Conservation (phyloP, 2,797 vertebrate species). For the Lepus oiostolus region DNA sequence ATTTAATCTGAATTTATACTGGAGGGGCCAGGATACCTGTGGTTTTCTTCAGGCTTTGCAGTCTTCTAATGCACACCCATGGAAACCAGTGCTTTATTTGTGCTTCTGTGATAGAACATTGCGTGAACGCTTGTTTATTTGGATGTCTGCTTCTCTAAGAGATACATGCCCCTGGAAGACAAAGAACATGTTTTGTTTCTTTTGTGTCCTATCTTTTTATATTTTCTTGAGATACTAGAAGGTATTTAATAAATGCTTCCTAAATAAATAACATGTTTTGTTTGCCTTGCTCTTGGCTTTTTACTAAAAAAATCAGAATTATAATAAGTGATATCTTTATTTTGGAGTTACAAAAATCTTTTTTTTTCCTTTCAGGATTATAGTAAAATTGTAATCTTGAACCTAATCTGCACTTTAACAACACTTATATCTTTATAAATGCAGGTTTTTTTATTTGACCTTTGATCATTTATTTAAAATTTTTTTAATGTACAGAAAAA, state of each 20-base stretch:
- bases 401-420: conserved; percentile 34
- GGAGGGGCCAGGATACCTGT: background rate
- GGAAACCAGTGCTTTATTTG: conserved; percentile 23
- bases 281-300: conserved; percentile 68
- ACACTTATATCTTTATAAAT: conserved; percentile 63
- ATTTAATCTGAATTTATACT: background rate
- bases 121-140: conserved; percentile 52
- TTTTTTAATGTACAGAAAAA: conserved; percentile 29
- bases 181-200: conserved; percentile 72
- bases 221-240: conserved; percentile 70
- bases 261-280: conserved; percentile 60
- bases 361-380: conserved; percentile 57
- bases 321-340: conserved; percentile 41
- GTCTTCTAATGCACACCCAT: background rate
- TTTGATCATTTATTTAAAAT: conserved; percentile 66
- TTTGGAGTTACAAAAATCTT: conserved; percentile 53
- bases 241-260: conserved; percentile 75
- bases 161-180: conserved; percentile 56
- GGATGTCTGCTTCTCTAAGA: conserved; percentile 72
- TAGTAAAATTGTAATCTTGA: conserved; percentile 46
- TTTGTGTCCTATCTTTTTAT: conserved; percentile 70
- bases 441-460: conserved; percentile 61
- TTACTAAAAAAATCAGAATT: conserved; percentile 25
- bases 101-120: conserved; percentile 49
- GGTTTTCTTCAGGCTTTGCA: background rate